phyloP scores from a whole-genome alignment of 2,113 vertebrate species.

The Cranoglanis bouderius region DNA sequence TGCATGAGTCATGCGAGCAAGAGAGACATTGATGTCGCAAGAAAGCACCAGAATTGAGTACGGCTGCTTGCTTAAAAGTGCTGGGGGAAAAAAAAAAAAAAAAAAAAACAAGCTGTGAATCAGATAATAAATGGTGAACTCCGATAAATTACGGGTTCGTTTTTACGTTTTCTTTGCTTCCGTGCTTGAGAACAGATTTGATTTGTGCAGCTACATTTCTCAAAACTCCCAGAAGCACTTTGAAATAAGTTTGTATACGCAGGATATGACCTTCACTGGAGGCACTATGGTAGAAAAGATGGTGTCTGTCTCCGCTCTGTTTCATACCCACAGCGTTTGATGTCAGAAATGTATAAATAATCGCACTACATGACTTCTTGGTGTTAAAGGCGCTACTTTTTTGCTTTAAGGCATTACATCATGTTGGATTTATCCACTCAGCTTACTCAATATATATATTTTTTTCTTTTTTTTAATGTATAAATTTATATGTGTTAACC shows the following conservation, averaged over 20 bases:
- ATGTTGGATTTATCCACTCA: not conserved
- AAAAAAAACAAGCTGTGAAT: conserved; percentile 22
- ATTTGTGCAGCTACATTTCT: not conserved
- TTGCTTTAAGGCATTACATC: not conserved
- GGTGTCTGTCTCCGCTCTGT: not conserved
- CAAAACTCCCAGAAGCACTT: not conserved
- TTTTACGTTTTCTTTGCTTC: not conserved
- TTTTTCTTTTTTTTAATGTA: too few species aligned
- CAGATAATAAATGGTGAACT: conserved; percentile 32
- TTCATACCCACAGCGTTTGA: conserved; percentile 11
- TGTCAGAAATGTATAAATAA: conserved; percentile 21
- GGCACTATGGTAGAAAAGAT: not conserved
- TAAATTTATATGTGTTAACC: not conserved
- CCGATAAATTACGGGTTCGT: not conserved
- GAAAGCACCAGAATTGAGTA: conserved; percentile 14
- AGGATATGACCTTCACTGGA: not conserved
- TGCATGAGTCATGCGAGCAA: conserved; percentile 41
- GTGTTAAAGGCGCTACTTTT: not conserved
- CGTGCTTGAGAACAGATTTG: not conserved
- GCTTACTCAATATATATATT: not conserved
- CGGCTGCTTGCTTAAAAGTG: conserved; percentile 27
- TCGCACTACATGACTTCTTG: not conserved
- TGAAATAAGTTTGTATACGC: not conserved
- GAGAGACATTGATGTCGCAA: conserved; percentile 54
- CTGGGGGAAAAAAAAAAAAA: not conserved